Evolutionary conservation across 2,797 vertebrate species (phyloP), one percentile per base, ranked within the genome.

Genomic region (Parotocinclus haroldoi): DNA sequence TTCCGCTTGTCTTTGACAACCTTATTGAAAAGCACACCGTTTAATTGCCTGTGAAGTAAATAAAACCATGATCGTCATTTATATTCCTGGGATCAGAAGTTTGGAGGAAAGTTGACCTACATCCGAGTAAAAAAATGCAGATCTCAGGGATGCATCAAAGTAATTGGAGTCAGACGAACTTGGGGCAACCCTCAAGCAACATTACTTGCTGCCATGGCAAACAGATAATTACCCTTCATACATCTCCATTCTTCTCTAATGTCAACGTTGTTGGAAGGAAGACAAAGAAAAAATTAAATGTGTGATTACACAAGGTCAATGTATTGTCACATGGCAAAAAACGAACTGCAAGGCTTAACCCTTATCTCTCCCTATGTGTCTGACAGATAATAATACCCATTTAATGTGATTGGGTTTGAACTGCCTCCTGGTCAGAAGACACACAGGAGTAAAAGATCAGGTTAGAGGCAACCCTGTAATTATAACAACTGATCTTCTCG

Each of bases 91-190:
- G 53, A 69, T 63, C 60, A 66, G 19, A 56, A 56, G 54, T 42
- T 61, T 51, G 16, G 10, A 49, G 45, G 52, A 11, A 59, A 49
- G 53, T 40, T 57, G 58, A 12, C 39, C 58, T 39, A 44, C 57
- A 19, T 61, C 39, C 49, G 58, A 64, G 69, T 72, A 59, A 80
- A 83, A 27, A 27, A 82, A 75, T 81, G 83, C 82, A 83, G 78
- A 80, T 77, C 60, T 58, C 27, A 69, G 76, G 78, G 70, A 83
- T 81, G 80, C 46, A 50, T 27, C 45, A 37, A 8, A 75, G 66
- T 85, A 87, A 87, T 88, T 88, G 81, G 81, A 66, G 60, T 19
- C 66, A 63, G 27, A 44, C 63, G 66, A 57, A 81, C 77, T 79
- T 73, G 60, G 64, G 65, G 80, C 77, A 80, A 64, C 73, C 80